phyloP scores from a whole-genome alignment of 35 echinoderm and acorn worm genomes.

The Diadema setosum region DNA sequence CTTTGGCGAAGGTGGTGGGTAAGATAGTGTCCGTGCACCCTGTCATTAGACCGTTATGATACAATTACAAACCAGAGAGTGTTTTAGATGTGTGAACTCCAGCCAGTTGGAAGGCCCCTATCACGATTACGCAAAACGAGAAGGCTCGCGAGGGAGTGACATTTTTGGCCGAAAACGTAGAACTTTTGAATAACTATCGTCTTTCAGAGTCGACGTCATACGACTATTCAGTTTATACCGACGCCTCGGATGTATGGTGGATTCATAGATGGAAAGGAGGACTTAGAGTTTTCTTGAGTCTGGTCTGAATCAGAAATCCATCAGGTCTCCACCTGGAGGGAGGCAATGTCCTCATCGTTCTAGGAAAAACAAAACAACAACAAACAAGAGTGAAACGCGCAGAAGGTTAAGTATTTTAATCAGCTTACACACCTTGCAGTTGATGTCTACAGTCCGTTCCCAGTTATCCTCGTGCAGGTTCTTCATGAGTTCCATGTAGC shows the following conservation, averaged over 20 bases:
- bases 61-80: not conserved
- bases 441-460: slow-evolving; percentile 76
- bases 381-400: no score
- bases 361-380: no score
- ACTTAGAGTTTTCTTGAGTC: not conserved
- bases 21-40: not conserved
- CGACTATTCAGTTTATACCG: not conserved
- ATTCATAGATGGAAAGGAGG: not conserved
- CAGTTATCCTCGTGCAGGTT: slow-evolving; percentile 74
- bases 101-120: slow-evolving; percentile 21
- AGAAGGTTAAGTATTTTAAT: no score
- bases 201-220: not conserved
- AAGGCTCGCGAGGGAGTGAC: not conserved
- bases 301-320: not conserved
- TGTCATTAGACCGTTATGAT: not conserved
- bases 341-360: no score
- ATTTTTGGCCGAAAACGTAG: not conserved
- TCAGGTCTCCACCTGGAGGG: slow-evolving; percentile 52
- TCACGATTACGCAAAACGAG: not conserved
- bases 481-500: slow-evolving; percentile 50
- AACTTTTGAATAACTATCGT: not conserved
- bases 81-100: not conserved
- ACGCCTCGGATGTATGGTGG: not conserved
- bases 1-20: not conserved
- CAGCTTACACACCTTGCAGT: slow-evolving; percentile 75